Percentiles rank a stretch among this genome's conserved stretches.
Evolutionary conservation across 1,140 invertebrate genomes (phyloP).

Genomic region (Arion vulgaris): DNA sequence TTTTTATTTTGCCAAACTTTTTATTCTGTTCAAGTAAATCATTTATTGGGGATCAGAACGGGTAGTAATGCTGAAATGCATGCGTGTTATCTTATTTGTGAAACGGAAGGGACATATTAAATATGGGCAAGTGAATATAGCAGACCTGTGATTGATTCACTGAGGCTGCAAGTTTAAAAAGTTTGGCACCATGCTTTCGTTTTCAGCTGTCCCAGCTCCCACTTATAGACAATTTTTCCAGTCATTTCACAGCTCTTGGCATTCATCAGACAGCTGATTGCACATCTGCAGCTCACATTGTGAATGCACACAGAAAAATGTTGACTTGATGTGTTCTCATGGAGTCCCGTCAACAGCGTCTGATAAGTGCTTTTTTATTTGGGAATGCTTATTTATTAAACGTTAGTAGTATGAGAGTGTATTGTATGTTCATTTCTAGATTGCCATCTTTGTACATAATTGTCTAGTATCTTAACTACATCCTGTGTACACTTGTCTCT

Average conservation of each 20-base stretch:
- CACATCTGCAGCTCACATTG: not conserved
- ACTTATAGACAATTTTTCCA: slow-evolving; percentile 8
- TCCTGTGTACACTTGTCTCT: too few species aligned
- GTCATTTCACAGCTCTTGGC: slow-evolving; percentile 21
- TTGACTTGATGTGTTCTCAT: not conserved
- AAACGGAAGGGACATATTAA: not conserved
- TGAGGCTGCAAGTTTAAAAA: slow-evolving; percentile 1
- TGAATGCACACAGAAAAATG: not conserved
- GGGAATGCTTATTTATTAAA: not conserved
- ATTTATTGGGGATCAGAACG: not conserved
- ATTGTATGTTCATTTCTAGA: not conserved
- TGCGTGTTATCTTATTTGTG: not conserved
- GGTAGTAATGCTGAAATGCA: not conserved
- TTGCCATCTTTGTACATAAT: not conserved
- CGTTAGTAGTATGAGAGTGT: not conserved
- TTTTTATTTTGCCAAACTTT: not conserved
- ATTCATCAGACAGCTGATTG: not conserved
- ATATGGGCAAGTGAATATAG: not conserved
- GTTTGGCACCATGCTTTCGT: slow-evolving; percentile 29
- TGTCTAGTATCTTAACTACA: too few species aligned
- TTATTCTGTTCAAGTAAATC: not conserved
- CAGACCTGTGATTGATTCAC: not conserved
- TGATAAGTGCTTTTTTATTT: slow-evolving; percentile 27
- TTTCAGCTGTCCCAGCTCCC: slow-evolving; percentile 20
- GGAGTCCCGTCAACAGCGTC: not conserved